These are phyloP conservation scores for Myiozetetes cayanensis DNA, from an alignment of 2,113 vertebrate genomes.

Conservation along the genomic window DNA sequence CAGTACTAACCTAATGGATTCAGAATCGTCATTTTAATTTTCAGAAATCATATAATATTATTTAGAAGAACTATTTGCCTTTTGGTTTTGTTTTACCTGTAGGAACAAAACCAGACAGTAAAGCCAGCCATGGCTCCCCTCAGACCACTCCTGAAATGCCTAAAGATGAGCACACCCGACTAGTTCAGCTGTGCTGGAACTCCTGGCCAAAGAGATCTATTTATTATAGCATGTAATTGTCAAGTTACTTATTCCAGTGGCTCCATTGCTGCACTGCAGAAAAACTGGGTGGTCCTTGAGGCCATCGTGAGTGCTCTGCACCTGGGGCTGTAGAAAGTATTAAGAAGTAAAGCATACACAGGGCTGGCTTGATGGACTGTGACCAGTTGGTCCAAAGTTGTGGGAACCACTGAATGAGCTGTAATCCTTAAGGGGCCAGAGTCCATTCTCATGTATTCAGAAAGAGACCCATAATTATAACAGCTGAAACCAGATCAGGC, in stretches of 20 bases:
- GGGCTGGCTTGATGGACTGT: conserved; percentile 15
- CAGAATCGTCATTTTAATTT: background rate
- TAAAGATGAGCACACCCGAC: background rate
- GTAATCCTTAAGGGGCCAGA: conserved; percentile 17
- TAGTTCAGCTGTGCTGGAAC: background rate
- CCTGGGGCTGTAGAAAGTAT: conserved; percentile 23
- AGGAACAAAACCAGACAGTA: conserved; percentile 10
- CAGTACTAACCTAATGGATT: background rate
- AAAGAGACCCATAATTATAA: background rate
- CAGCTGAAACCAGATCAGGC: conserved; percentile 57
- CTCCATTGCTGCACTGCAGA: background rate
- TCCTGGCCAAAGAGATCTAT: background rate
- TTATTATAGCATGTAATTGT: conserved; percentile 26
- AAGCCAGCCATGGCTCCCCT: background rate
- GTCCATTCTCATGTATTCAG: conserved; percentile 1
- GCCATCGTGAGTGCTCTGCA: background rate
- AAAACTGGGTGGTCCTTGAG: conserved; percentile 28
- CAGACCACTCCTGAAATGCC: background rate
- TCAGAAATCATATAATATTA: background rate
- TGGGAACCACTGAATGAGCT: background rate
- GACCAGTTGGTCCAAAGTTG: conserved; percentile 46
- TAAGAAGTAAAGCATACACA: background rate
- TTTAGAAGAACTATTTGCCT: background rate
- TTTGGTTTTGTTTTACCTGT: background rate
- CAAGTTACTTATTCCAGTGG: conserved; percentile 23